Conservation (phyloP, 2,888 invertebrate genomes). For the Melipona beecheii region DNA sequence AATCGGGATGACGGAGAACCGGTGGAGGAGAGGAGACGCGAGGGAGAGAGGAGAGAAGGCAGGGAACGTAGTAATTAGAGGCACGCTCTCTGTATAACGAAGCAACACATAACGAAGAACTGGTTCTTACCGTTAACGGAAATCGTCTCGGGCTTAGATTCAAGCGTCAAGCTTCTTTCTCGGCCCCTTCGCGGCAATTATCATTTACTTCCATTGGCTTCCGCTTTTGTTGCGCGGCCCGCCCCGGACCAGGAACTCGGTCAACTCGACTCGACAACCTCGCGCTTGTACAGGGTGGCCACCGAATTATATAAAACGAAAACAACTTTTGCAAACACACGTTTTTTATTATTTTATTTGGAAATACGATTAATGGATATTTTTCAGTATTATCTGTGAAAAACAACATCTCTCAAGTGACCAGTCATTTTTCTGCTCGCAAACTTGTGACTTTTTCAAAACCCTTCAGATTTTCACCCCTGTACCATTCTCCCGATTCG, state of each 20-base stretch:
- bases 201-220: slow-evolving; percentile 54
- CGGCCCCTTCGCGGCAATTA: slow-evolving; percentile 13
- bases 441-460: no score
- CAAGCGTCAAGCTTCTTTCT: slow-evolving; percentile 29
- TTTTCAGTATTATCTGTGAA: no score
- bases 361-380: no score
- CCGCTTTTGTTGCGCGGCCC: slow-evolving; percentile 48
- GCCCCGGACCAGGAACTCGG: slow-evolving; percentile 36
- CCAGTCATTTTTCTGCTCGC: no score
- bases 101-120: slow-evolving; percentile 47
- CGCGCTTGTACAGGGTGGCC: neutral
- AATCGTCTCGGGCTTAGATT: slow-evolving; percentile 46
- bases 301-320: no score
- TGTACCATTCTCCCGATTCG: no score
- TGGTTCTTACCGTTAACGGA: slow-evolving; percentile 68
- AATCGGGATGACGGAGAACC: slow-evolving; percentile 40
- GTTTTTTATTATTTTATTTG: neutral
- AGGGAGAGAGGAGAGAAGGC: slow-evolving; percentile 12
- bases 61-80: slow-evolving; percentile 53
- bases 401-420: no score
- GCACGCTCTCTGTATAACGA: slow-evolving; percentile 51
- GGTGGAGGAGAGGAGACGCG: neutral
- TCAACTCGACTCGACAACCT: slow-evolving; percentile 24
- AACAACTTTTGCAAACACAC: neutral
- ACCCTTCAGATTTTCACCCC: no score